Conservation (phyloP, 2,888 invertebrate species). For the Sinotaia quadrata region DNA sequence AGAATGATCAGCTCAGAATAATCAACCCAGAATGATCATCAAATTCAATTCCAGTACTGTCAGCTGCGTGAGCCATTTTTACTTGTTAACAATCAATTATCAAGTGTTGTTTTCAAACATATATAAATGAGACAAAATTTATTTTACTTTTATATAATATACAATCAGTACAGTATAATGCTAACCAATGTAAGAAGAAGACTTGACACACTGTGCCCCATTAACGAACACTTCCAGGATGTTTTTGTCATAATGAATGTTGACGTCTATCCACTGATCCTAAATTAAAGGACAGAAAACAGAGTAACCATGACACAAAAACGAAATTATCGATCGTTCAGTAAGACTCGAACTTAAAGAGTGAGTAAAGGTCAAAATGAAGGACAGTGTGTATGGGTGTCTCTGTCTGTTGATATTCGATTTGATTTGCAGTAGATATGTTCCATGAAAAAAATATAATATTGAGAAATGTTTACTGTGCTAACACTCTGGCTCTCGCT, state of each 20-base stretch:
- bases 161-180: neutral
- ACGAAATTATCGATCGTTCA: neutral
- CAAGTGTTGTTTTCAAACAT: too few relatives aligned
- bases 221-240: conserved; percentile 34
- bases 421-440: too few relatives aligned
- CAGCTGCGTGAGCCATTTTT: too few relatives aligned
- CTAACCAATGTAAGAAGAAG: conserved; percentile 26
- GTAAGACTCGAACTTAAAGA: neutral
- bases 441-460: too few relatives aligned
- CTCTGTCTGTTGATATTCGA: neutral
- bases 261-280: conserved; percentile 35
- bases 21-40: too few relatives aligned
- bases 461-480: too few relatives aligned
- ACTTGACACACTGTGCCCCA: conserved; percentile 28
- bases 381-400: neutral
- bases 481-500: too few relatives aligned
- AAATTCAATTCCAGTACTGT: too few relatives aligned
- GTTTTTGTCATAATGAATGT: conserved; percentile 36
- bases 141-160: too few relatives aligned
- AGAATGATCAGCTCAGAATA: too few relatives aligned
- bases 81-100: too few relatives aligned
- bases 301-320: neutral
- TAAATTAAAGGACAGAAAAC: neutral
- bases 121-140: too few relatives aligned
- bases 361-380: neutral